Base-by-base conservation (phyloP, 1,140 invertebrate genomes). In the Drosophila kanapiae region DNA sequence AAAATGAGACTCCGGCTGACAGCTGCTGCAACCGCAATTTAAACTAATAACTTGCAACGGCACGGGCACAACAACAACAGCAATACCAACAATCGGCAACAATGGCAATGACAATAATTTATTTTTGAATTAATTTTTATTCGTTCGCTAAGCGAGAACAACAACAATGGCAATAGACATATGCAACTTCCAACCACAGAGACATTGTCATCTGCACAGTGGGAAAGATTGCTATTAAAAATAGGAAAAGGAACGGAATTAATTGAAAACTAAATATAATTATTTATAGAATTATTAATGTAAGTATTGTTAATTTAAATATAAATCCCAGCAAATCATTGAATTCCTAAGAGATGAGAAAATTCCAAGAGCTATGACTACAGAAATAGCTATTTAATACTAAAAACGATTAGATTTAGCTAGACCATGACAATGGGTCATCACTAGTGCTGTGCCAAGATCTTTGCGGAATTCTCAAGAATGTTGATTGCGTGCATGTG, bases 101-200 rank as follows among this genome's bases (percentile, higher is more conserved):
- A 82, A 80, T 83, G 83, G 65, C 83, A 88, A 88, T 87, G 84
- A 83, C 83, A 88, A 87, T 83, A 87, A 87, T 88, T 84, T 84
- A 88, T 87, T 80, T 87, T 78, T 88, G 80, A 87, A 88, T 88
- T 83, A 80, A 88, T 80, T 87, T 88, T 87, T 78, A 87, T 87
- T 87, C 71, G 71, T 80, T 88, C 59, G 69, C 82, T 78, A 75
- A 82, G 45, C 63, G 76, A 43, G 47, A 72, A 63, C 43, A 58
- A 54, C 53, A 78, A 65, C 53, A 77, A 68, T 43, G 67, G 35
- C 54, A 70, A 43, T 54, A 59, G 37, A 72, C 58, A 43, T 42
- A 76, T 75, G 79, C 82, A 87, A 75, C 64, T 56, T 60, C 54
- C 75, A 75, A 82, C 78, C 82, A 48, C 82, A 85, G 43, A 60